Base-by-base conservation (phyloP, 2,888 invertebrate species). In the Stenodera caucasica region DNA sequence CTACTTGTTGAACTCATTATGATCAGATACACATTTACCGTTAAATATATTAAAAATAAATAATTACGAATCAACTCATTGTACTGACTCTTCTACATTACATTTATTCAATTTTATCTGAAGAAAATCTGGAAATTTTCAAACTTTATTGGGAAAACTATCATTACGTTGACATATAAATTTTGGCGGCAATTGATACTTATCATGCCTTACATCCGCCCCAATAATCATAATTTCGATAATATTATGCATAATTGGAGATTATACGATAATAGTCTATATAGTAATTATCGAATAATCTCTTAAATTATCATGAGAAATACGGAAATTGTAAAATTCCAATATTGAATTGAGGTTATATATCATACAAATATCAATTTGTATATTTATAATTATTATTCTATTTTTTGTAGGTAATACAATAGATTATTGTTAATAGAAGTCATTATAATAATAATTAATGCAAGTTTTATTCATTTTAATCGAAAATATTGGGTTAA, bases 261-360 rank as follows among this genome's bases (percentile, higher is more conserved):
- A 4, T 40, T 9, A 40, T 12, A 21, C 18, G 21, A 9, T 21
- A 18, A 3, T 40, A 40, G 11, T 21, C 3, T 40, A 11, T 18
- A 40, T 11, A n/a, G n/a, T n/a, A n/a, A n/a, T n/a, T 21, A 3
- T 40, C 18, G 2, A 0, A 40, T 3, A 1, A 21, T 18, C 14
- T 11, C 18, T 3, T 40, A 40, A 40, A 40, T 18, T 11, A 11
- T 2, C 18, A 40, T 11, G 8, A 26, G 26, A 37, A 45, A 5
- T 18, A 12, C 4, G 30, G 30, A 50, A 26, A 56, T 50, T 56
- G 12, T n/a, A 45, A 29, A 49, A 26, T 53, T 58, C 40, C 50
- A 26, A 29, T 14, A 49, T 11, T 15, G 15, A 55, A 11, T 54
- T 29, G 40, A 52, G 52, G 52, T 52, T 23, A 29, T 54, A 30